phyloP scores from a whole-genome alignment of 2,888 invertebrate genomes.

The Eupithecia subumbrata region DNA sequence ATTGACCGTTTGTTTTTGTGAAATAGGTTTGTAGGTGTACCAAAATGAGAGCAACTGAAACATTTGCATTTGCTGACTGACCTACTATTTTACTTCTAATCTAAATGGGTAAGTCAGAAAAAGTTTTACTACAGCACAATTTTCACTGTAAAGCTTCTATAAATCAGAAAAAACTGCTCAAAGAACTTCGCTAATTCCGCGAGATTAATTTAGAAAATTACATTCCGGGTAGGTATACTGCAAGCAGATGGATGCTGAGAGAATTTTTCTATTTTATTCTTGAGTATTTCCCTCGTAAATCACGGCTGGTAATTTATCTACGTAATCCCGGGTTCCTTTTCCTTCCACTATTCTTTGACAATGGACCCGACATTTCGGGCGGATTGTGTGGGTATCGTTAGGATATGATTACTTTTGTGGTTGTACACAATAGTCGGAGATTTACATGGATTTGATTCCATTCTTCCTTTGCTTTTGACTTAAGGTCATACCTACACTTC shows the following conservation, averaged over 20 bases:
- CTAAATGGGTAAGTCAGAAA: neutral
- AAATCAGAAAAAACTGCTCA: slow-evolving; percentile 19
- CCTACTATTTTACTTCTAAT: neutral
- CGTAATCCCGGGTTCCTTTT: slow-evolving; percentile 35
- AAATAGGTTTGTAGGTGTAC: neutral
- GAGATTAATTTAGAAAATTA: slow-evolving; percentile 39
- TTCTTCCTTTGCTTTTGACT: neutral
- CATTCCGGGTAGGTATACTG: slow-evolving; percentile 30
- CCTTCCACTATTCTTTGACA: slow-evolving; percentile 39
- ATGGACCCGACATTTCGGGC: slow-evolving; percentile 32
- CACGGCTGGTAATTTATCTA: slow-evolving; percentile 42
- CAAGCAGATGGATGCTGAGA: slow-evolving; percentile 19
- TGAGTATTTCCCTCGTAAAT: slow-evolving; percentile 41
- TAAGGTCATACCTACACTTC: too few relatives aligned
- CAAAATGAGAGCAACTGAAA: neutral
- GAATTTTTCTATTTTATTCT: slow-evolving; percentile 35
- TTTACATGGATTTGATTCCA: slow-evolving; percentile 16
- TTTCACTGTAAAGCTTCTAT: slow-evolving; percentile 15
- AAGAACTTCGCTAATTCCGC: slow-evolving; percentile 21
- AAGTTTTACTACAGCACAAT: neutral
- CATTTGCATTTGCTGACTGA: neutral
- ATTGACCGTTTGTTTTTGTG: neutral
- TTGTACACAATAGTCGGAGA: slow-evolving; percentile 19
- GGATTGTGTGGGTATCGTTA: slow-evolving; percentile 38
- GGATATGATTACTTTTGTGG: slow-evolving; percentile 37